Percentiles rank a stretch among this genome's conserved stretches.
These are phyloP conservation scores for Kryptolebias ocellatus DNA, from an alignment of 2,797 vertebrate species.

Conservation along the genomic window DNA sequence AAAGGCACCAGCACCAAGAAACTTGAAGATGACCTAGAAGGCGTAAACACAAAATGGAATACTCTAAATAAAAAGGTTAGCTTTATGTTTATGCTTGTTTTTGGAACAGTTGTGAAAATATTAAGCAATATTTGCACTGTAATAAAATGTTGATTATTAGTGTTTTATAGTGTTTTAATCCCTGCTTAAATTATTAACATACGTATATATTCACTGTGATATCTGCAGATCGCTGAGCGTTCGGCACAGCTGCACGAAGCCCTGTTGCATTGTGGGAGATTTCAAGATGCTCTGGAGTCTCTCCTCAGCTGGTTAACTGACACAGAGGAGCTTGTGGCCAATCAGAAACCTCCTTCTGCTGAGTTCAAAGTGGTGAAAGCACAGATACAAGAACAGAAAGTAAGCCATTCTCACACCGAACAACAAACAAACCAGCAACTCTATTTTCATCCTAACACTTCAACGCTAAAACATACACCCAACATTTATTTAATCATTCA, in stretches of 20 bases:
- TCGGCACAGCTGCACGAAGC: conserved; percentile 96
- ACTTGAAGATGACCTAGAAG: conserved; percentile 91
- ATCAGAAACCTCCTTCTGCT: conserved; percentile 94
- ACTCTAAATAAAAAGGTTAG: conserved; percentile 96
- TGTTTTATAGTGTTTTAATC: conserved; percentile 1
- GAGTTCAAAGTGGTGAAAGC: conserved; percentile 99
- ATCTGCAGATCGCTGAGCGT: conserved; percentile 91
- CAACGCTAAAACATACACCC: conserved; percentile 5
- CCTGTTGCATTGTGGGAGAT: conserved; percentile 94
- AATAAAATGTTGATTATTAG: background rate
- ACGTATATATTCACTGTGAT: conserved; percentile 48
- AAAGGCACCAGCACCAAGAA: conserved; percentile 88
- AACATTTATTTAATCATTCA: conserved; percentile 34
- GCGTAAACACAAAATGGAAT: conserved; percentile 91
- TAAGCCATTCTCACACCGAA: conserved; percentile 63
- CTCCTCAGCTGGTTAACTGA: conserved; percentile 97
- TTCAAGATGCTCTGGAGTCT: conserved; percentile 97
- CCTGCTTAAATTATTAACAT: conserved; percentile 38
- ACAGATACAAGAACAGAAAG: conserved; percentile 99
- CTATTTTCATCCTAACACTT: conserved; percentile 20
- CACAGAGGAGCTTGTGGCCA: conserved; percentile 96
- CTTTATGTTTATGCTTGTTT: conserved; percentile 9
- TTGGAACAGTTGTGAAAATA: background rate
- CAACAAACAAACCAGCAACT: conserved; percentile 16
- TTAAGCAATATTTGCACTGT: conserved; percentile 9